Evolutionary conservation across 2,113 vertebrate genomes (phyloP).

Genomic region (Nothocercus nigrocapillus): DNA sequence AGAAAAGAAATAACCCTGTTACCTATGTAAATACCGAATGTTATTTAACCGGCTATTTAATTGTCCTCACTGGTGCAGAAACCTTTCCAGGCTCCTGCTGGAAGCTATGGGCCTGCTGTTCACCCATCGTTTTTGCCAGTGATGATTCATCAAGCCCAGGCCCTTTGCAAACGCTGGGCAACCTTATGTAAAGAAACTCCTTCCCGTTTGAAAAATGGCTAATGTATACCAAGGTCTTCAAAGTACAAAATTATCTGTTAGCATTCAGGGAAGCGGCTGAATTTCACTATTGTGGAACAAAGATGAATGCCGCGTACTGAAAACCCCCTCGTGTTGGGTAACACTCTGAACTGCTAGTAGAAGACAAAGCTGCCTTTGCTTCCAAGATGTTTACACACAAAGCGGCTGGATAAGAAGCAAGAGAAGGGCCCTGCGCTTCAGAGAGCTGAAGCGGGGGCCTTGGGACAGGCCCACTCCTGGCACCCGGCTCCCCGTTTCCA

Average conservation of each 20-base stretch:
- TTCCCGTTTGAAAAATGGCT: background rate
- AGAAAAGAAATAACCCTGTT: background rate
- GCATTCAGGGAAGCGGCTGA: background rate
- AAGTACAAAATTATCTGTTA: background rate
- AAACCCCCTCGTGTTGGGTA: background rate
- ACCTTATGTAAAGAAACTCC: background rate
- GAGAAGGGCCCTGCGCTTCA: background rate
- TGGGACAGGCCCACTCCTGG: accelerated
- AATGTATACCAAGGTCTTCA: too few relatives aligned
- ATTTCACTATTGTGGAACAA: background rate
- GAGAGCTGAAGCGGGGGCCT: background rate
- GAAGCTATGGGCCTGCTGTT: background rate
- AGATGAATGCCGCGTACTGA: background rate
- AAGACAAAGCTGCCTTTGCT: background rate
- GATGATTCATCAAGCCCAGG: background rate
- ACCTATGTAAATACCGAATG: background rate
- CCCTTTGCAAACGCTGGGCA: background rate
- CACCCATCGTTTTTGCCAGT: accelerated
- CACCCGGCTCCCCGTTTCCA: accelerated
- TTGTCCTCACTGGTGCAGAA: background rate
- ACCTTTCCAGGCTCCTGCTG: background rate
- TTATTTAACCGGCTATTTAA: background rate
- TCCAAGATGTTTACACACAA: background rate
- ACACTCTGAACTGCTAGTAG: too few relatives aligned
- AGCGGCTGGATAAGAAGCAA: background rate